Evolutionary conservation across 1,140 invertebrate species (phyloP).

Genomic region (Zaprionus gabonicus): DNA sequence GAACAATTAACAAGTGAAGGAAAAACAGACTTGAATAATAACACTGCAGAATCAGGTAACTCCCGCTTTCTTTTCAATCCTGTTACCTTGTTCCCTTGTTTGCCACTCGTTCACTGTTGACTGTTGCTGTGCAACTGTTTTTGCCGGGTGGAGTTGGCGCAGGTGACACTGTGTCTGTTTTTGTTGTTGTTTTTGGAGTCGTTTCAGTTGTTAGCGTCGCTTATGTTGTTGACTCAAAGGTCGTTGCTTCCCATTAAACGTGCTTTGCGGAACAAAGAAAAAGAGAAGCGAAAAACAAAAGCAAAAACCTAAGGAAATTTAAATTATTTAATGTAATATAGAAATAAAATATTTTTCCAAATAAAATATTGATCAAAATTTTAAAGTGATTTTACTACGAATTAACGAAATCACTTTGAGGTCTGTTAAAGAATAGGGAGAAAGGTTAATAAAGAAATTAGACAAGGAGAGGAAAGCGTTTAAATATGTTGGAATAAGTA

Average conservation of each 20-base stretch:
- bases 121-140: slow-evolving; percentile 52
- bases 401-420: too few relatives aligned
- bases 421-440: too few relatives aligned
- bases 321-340: slow-evolving; percentile 39
- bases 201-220: slow-evolving; percentile 42
- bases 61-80: slow-evolving; percentile 11
- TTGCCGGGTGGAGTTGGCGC: slow-evolving; percentile 5
- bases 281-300: slow-evolving; percentile 48
- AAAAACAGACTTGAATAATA: slow-evolving; percentile 52
- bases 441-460: slow-evolving; percentile 6
- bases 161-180: slow-evolving; percentile 10
- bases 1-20: slow-evolving; percentile 50
- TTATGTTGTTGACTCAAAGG: slow-evolving; percentile 67
- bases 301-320: slow-evolving; percentile 18
- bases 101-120: slow-evolving; percentile 33
- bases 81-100: slow-evolving; percentile 4
- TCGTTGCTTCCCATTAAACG: slow-evolving; percentile 80
- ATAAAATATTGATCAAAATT: slow-evolving; percentile 13
- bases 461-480: slow-evolving; percentile 7
- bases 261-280: slow-evolving; percentile 74
- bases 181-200: slow-evolving; percentile 11
- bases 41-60: slow-evolving; percentile 47
- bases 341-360: slow-evolving; percentile 9
- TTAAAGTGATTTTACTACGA: slow-evolving; percentile 36
- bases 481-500: slow-evolving; percentile 20